These are phyloP conservation scores for Gymnoscopelus microlampas DNA, from an alignment of 2,797 vertebrate genomes.

Conservation along the genomic window DNA sequence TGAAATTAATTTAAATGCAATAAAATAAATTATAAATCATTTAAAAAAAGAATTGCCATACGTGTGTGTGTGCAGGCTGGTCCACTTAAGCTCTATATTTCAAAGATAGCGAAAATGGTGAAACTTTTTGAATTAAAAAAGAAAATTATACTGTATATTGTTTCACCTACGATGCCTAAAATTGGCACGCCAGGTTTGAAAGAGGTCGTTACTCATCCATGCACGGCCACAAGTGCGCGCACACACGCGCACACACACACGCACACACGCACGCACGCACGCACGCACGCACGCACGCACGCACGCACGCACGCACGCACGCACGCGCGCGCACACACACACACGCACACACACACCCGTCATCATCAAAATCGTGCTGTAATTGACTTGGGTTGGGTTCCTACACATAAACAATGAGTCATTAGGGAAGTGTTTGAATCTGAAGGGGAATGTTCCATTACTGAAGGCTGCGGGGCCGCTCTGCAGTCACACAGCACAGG, in stretches of 20 bases:
- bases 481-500: conserved; percentile 43
- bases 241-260: conserved; percentile 6
- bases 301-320: conserved; percentile 2
- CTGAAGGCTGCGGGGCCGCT: conserved; percentile 6
- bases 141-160: too few species aligned
- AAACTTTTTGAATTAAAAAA: too few species aligned
- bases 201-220: not conserved
- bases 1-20: too few species aligned
- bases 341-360: conserved; percentile 1
- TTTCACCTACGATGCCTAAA: too few species aligned
- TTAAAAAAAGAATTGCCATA: too few species aligned
- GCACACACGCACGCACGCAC: conserved; percentile 20
- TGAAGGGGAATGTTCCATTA: conserved; percentile 50
- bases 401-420: conserved; percentile 40
- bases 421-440: conserved; percentile 54
- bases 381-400: conserved; percentile 10
- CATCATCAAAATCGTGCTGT: conserved; percentile 27
- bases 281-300: not conserved
- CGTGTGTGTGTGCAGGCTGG: too few species aligned
- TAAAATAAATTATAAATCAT: too few species aligned
- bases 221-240: conserved; percentile 34
- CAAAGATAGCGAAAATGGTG: too few species aligned
- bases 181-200: not conserved
- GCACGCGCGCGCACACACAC: conserved; percentile 14
- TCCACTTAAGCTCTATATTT: too few species aligned